Evolutionary conservation across 2,888 invertebrate species (phyloP).

Genomic region (Aproaerema taeniolella): DNA sequence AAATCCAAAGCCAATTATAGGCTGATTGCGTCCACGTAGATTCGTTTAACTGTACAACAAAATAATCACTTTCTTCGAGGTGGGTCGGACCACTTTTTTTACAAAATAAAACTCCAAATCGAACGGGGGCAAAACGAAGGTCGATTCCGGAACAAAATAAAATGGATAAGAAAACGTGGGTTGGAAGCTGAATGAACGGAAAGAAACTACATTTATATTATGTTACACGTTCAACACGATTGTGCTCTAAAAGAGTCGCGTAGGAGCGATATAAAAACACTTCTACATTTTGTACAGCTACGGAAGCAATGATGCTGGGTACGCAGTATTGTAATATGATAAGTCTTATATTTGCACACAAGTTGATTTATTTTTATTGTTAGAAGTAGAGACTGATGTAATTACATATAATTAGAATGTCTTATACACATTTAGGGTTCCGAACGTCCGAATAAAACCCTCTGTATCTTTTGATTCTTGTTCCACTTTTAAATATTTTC

Average conservation of each 20-base stretch:
- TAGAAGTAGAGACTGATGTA: too few relatives aligned
- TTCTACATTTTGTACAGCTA: too few relatives aligned
- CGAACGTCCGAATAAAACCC: too few relatives aligned
- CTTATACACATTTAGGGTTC: too few relatives aligned
- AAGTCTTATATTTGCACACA: too few relatives aligned
- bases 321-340: too few relatives aligned
- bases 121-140: conserved; percentile 9
- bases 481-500: too few relatives aligned
- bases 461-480: too few relatives aligned
- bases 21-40: conserved; percentile 13
- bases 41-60: conserved; percentile 2
- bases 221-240: conserved; percentile 9
- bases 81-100: conserved; percentile 10
- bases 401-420: too few relatives aligned
- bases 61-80: conserved; percentile 8
- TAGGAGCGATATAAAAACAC: conserved; percentile 5
- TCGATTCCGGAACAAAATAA: conserved; percentile 15
- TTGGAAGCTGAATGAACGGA: conserved; percentile 9
- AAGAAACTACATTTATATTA: conserved; percentile 12
- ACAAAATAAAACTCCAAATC: conserved; percentile 9
- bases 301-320: too few relatives aligned
- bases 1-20: too few relatives aligned
- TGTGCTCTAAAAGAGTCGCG: conserved; percentile 9
- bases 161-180: conserved; percentile 17
- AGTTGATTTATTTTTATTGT: too few relatives aligned